Percentiles rank a stretch among this genome's conserved stretches.
Evolutionary conservation across 2,113 vertebrate genomes (phyloP).

Genomic region (Dasyurus viverrinus): DNA sequence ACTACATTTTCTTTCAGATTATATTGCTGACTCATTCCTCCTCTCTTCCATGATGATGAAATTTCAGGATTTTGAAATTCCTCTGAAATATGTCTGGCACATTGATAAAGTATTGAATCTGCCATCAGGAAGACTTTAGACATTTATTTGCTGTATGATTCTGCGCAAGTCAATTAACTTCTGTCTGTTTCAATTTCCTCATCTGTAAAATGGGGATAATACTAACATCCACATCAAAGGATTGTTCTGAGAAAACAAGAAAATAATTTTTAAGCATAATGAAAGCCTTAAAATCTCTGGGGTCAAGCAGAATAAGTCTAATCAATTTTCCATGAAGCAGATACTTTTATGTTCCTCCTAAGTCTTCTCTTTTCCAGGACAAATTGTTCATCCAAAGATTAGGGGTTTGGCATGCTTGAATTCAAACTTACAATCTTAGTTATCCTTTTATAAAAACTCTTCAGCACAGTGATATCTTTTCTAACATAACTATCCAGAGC

Average conservation of each 20-base stretch:
- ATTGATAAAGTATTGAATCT: not conserved
- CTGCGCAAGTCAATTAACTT: not conserved
- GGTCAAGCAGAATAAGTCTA: not conserved
- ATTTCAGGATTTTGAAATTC: constrained; percentile 20
- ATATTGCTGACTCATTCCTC: not conserved
- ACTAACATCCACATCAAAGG: not conserved
- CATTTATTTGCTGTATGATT: not conserved
- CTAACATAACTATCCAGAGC: not conserved
- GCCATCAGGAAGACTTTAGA: not conserved
- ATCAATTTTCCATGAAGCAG: not conserved
- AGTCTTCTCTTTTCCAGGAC: not conserved
- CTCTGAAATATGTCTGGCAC: not conserved
- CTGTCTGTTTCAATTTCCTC: not conserved
- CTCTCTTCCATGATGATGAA: not conserved
- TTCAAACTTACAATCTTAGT: not conserved
- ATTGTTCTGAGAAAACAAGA: not conserved
- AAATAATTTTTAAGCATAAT: not conserved
- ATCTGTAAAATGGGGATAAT: not conserved
- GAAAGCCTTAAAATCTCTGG: not conserved
- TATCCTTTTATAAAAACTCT: not conserved
- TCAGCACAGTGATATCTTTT: not conserved
- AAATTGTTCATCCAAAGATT: not conserved
- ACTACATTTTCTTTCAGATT: constrained; percentile 21
- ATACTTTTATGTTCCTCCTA: not conserved
- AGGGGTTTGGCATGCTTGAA: not conserved